A percentile compares a stretch with the other conserved stretches of the same genome.
Evolutionary conservation across 2,888 invertebrate species (phyloP).

Genomic region (Dryobotodes eremita): DNA sequence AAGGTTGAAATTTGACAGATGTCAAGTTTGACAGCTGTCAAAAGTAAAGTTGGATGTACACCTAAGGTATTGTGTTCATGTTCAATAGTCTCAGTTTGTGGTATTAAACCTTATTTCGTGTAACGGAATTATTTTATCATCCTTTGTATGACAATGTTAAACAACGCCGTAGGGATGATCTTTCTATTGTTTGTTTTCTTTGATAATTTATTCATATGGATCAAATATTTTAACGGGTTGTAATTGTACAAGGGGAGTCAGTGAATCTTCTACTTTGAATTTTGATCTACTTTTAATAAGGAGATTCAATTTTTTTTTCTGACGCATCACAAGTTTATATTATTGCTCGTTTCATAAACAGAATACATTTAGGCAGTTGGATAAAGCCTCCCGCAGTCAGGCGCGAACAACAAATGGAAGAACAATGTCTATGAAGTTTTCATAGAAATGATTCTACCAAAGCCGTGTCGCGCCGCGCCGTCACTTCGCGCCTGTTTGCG

Average conservation of each 20-base stretch:
- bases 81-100: constrained; percentile 61
- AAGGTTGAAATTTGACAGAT: constrained; percentile 45
- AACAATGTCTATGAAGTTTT: background rate
- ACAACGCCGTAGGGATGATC: constrained; percentile 25
- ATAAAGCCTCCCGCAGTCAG: background rate
- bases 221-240: constrained; percentile 26
- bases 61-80: constrained; percentile 48
- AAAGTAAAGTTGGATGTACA: constrained; percentile 49
- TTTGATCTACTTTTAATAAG: background rate
- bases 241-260: constrained; percentile 6
- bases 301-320: background rate
- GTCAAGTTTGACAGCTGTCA: constrained; percentile 30
- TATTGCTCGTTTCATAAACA: background rate
- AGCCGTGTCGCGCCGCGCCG: background rate
- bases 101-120: constrained; percentile 73
- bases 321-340: background rate
- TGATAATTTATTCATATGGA: constrained; percentile 53
- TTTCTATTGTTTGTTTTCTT: constrained; percentile 21
- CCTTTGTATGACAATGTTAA: constrained; percentile 70
- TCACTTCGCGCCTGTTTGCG: background rate
- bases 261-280: background rate
- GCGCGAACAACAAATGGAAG: background rate
- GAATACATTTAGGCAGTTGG: background rate
- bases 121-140: constrained; percentile 70
- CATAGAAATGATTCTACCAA: background rate